These are phyloP conservation scores for cat (Felis catus) DNA, from an alignment of 2,113 vertebrate species.

Conservation along the genomic window DNA sequence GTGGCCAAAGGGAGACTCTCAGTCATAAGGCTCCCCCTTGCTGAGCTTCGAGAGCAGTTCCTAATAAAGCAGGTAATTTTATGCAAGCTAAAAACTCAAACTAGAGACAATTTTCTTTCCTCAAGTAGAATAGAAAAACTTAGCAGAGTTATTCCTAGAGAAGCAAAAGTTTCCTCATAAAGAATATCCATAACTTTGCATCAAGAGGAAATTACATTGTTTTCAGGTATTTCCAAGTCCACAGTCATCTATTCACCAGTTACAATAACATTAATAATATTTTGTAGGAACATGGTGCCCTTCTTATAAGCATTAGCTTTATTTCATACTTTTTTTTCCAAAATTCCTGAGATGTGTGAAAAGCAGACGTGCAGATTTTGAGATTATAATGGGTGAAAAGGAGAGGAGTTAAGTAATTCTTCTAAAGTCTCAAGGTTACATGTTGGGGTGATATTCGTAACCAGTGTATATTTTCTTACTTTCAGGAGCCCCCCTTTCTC, in stretches of 20 bases:
- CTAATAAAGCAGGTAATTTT: neutral
- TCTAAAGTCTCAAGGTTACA: neutral
- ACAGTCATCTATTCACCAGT: neutral
- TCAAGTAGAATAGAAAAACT: neutral
- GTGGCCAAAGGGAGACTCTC: neutral
- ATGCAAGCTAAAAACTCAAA: neutral
- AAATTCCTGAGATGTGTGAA: neutral
- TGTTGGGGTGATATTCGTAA: neutral
- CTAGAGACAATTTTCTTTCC: neutral
- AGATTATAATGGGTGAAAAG: neutral
- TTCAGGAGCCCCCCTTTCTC: neutral
- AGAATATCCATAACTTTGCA: neutral
- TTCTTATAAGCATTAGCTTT: neutral
- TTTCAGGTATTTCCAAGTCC: neutral
- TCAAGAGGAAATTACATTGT: neutral
- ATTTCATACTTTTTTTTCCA: slow-evolving; percentile 5
- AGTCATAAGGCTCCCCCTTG: neutral
- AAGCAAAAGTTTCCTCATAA: neutral
- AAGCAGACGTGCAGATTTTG: neutral
- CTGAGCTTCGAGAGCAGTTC: neutral
- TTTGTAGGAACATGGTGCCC: neutral
- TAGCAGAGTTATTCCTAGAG: neutral
- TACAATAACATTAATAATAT: neutral
- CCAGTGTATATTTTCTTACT: neutral
- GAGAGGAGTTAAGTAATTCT: neutral